Base-by-base conservation (phyloP, 2,888 invertebrate genomes). In the Pheosia tremula region DNA sequence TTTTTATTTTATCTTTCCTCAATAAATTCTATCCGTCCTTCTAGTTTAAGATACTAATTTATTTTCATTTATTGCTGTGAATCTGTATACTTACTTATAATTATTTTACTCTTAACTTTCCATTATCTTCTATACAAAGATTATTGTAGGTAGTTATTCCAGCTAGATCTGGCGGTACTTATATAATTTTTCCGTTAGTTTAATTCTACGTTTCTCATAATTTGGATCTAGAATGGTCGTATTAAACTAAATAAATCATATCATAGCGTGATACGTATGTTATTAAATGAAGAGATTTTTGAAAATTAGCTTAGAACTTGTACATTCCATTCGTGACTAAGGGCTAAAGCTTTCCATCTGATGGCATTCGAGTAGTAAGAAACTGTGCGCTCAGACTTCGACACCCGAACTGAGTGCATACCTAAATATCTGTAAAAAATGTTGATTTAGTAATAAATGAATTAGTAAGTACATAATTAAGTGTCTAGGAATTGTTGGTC, bases 381-480 rank as follows among this genome's bases (percentile, higher is more conserved):
- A 58, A 63, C 63, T 61, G 64, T 67, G 67, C 66, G 78, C 74
- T 59, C 64, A 67, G 69, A 68, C 64, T 69, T 67, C 64, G 63
- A 62, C 71, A 68, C 63, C 67, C 74, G 62, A 68, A 56, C 66
- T 73, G 43, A 64, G 60, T 64, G 66, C 78, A 81, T 81, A 82
- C 83, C 81, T 78, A 71, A 62, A 73, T 65, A 71, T 64, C 74
- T 83, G 43, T 43, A 75, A 84, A 81, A 82, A 69, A 81, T 75
- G 78, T 80, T 77, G 80, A 80, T 67, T 78, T 80, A 79, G 79
- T 80, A 73, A 67, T 78, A 75, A 72, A 77, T 75, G 67, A 81
- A 81, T 75, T 86, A 87, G 89, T 89, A 87, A 87, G 89, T 89
- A 87, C 88, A 89, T 88, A 86, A 79, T 77, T 79, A 81, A 81